Base-by-base conservation (phyloP, 2,113 vertebrate genomes). In the Mirounga angustirostris region DNA sequence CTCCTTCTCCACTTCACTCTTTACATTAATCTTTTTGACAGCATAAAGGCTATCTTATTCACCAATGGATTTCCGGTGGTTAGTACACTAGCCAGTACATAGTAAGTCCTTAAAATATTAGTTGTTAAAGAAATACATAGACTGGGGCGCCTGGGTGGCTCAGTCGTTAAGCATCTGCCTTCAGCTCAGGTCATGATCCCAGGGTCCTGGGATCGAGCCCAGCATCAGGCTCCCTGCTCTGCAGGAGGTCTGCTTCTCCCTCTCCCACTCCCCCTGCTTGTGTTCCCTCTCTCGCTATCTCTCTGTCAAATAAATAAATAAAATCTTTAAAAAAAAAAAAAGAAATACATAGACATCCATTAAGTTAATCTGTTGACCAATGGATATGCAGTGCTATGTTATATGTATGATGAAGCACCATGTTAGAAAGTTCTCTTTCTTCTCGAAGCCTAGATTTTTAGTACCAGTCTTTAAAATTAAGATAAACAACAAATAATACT, bases 371-470 rank as follows among this genome's bases (percentile, higher is more conserved):
- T 50, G 78, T 24, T 86, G 40, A 56, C 30, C 28, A 7, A 19
- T 36, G 3, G 40, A 21, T 63, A 56, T 9, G 22, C 58, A 81
- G 43, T 24, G 7, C 63, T 76, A 11, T 19, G 4, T 36, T n/a
- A 22, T 12, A 61, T 5, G 3, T 85, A 19, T 76, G 24, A 67
- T 33, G 36, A 14, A 50, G 18, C 26, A n/a, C 56, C 15, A 33
- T 28, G 28, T 56, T 71, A 76, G 52, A 91, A 89, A 56, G n/a
- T 59, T 67, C 9, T 56, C 21, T 92, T 74, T 83, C 33, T 26
- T 87, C n/a, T 63, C 52, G 59, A 78, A 92, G 65, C 14, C 74
- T 90, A 67, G 67, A 71, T 78, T 59, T 94, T 54, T 93, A 65
- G 78, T 89, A 43, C 12, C 43, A 30, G 14, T 91, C 28, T 87